Percentiles rank a stretch among this genome's conserved stretches.
Conservation (phyloP, 1,140 invertebrate species). For the Drosophila gunungcola region DNA sequence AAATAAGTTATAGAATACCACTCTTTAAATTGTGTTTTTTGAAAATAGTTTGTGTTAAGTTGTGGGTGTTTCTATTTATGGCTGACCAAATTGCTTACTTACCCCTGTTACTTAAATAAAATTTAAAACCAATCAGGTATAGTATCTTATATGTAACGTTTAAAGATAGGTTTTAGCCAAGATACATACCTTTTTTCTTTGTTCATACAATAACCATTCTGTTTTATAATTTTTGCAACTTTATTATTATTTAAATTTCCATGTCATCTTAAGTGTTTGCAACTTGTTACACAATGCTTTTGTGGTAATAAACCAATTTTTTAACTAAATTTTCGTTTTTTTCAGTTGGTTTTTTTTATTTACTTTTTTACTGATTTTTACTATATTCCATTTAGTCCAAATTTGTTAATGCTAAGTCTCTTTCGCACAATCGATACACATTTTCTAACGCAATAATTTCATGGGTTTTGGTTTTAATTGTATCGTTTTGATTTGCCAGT, state of each 20-base stretch:
- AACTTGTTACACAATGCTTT: slow-evolving; percentile 9
- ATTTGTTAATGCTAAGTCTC: slow-evolving; percentile 45
- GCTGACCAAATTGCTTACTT: too few relatives aligned
- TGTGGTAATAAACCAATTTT: slow-evolving; percentile 22
- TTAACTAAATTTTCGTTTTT: slow-evolving; percentile 19
- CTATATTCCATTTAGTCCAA: slow-evolving; percentile 48
- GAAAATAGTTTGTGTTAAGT: too few relatives aligned
- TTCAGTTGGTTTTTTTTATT: slow-evolving; percentile 44
- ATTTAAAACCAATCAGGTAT: too few relatives aligned
- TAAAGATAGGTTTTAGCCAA: too few relatives aligned
- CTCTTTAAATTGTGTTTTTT: too few relatives aligned
- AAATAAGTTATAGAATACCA: too few relatives aligned
- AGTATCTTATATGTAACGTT: too few relatives aligned
- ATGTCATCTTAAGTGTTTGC: slow-evolving; percentile 46
- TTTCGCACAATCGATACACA: slow-evolving; percentile 30
- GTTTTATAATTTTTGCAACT: slow-evolving; percentile 73
- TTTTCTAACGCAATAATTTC: slow-evolving; percentile 65
- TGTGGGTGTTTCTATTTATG: too few relatives aligned
- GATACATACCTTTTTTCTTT: too few relatives aligned
- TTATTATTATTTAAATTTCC: slow-evolving; percentile 76
- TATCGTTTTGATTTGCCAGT: slow-evolving; percentile 43
- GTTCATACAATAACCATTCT: neutral
- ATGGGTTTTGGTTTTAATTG: slow-evolving; percentile 61
- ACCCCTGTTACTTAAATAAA: too few relatives aligned
- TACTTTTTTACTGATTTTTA: slow-evolving; percentile 41